Evolutionary conservation across 30 jellyfish, hydroid and myxozoan genomes (phyloP).

Genomic region (Turritopsis rubra): DNA sequence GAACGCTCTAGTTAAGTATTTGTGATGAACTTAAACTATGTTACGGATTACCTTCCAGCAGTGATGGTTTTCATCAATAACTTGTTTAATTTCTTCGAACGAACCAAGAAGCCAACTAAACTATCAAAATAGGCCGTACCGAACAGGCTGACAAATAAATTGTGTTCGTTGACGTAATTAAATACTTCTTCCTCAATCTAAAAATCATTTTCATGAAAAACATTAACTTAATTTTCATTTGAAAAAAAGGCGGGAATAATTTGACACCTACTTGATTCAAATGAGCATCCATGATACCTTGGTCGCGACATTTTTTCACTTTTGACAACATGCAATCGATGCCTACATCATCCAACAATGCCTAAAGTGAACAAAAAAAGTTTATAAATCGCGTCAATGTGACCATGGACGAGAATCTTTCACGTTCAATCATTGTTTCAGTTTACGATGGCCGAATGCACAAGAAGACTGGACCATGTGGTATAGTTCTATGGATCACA

Average conservation of each 20-base stretch:
- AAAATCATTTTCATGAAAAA: neutral
- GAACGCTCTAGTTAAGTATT: no score
- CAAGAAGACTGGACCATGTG: no score
- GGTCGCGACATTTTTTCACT: conserved; percentile 51
- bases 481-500: no score
- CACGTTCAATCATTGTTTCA: no score
- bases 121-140: conserved; percentile 47
- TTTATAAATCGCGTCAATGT: no score
- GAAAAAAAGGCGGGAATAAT: neutral
- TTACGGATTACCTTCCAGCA: conserved; percentile 43
- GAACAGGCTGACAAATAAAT: conserved; percentile 40
- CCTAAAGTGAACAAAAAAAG: conserved; percentile 20
- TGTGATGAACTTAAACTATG: neutral
- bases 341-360: conserved; percentile 54
- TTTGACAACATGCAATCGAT: conserved; percentile 51
- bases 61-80: conserved; percentile 52
- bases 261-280: conserved; percentile 44
- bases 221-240: neutral
- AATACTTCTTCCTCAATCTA: conserved; percentile 80
- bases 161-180: conserved; percentile 48
- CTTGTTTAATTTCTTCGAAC: conserved; percentile 47
- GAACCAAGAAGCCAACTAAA: conserved; percentile 51
- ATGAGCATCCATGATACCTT: conserved; percentile 59
- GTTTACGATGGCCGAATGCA: no score
- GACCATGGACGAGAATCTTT: no score